Base-by-base conservation (phyloP, 2,113 vertebrate species). In the Addax nasomaculatus region DNA sequence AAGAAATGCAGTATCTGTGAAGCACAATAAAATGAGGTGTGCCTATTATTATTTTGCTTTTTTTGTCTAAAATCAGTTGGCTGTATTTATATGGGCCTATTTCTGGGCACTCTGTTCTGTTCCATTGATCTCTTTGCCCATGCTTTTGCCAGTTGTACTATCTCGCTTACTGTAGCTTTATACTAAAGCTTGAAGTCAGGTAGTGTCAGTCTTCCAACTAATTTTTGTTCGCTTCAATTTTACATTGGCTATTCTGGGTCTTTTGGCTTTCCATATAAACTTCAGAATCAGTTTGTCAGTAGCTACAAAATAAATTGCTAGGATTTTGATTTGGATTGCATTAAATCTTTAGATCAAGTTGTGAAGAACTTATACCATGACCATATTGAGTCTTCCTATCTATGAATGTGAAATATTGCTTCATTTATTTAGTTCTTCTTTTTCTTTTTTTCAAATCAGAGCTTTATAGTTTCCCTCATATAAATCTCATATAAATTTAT, bases 351-450 rank as follows among this genome's bases (percentile, higher is more conserved):
- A 85, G 80, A 25, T 89, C 49, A 89, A n/a, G 30, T 30, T 93
- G 51, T 29, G 23, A 89, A 70, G 58, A 95, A 79, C 29, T 93
- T 25, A 70, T 2, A 49, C 64, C 6, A 39, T 92, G 78, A 79
- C 30, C 94, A 27, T 55, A 30, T 85, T 79, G 89, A 78, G 0
- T 73, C 62, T 85, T 80, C 21, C 29, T 53, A 2, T 39, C 23
- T 36, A 33, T 58, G 51, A 93, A 53, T 36, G 36, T 70, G 43
- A 33, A 93, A 45, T 80, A 51, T 89, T 13, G 78, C 30, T 92
- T 21, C 49, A 60, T 79, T 93, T 95, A 85, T 45, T 95, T 93
- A 80, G 9, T 85, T 64, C n/a, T 86, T 95, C n/a, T 16, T 93
- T 70, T 58, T 36, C 64, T 93, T 79, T 4, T 85, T 84, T 39